Evolutionary conservation across 2,113 vertebrate genomes (phyloP), one percentile per base, ranked within the genome.

Genomic region (Ceuthmochares aereus): DNA sequence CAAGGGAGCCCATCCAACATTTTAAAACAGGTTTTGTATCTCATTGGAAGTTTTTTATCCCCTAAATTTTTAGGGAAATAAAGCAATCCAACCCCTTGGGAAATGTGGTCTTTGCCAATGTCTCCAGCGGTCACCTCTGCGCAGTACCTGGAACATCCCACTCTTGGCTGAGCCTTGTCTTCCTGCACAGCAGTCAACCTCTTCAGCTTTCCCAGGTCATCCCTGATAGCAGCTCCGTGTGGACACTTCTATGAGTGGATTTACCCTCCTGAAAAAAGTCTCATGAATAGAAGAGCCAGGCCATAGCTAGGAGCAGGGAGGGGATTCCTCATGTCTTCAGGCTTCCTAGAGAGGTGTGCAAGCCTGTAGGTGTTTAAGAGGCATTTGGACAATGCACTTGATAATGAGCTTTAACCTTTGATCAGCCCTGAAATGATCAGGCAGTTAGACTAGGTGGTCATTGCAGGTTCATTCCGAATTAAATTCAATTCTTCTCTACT

Each of bases 111-210:
- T 68, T 74, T 86, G 60, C 34, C 59, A 58, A 14, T 2, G 0
- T n/a, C 37, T 80, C 60, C 85, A 93, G 55, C 0, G 0, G 75
- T 89, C 87, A 75, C 64, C 77, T 92, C 89, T 70, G 54, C 12
- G 2, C 0, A 0, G 55, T 20, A 4, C 19, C 21, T 67, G 67
- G 25, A 78, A 68, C 1, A 0, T 40, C 43, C 45, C 4, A 1
- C 55, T 80, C 30, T 42, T 14, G 7, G 67, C 25, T 9, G 21
- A 83, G 18, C 17, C 18, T 19, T 49, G 17, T 52, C n/a, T 40
- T 66, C 4, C 0, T 25, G 7, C 67, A 43, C 6, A 4, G 36
- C 3, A 1, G 43, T 58, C 20, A 47, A 27, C 37, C 12, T 25
- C 16, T 56, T 9, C 72, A 47, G 27, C 20, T 56, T 85, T 64